Conservation (phyloP, 2,888 invertebrate genomes). For the Drosophila affinis region DNA sequence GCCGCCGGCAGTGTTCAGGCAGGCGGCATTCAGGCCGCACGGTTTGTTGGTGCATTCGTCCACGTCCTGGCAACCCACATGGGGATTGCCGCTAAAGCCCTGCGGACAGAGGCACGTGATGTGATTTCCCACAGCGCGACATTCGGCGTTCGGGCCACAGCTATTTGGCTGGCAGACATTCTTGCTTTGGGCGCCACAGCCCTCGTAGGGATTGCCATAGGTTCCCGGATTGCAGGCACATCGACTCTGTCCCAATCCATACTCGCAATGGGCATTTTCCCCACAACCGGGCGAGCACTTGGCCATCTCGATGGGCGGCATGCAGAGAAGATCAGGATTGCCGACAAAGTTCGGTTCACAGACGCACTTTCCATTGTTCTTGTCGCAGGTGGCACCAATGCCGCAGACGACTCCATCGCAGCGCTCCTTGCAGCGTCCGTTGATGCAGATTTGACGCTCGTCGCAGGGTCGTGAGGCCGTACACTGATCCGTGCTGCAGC, state of each 20-base stretch:
- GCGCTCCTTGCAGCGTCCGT: conserved; percentile 94
- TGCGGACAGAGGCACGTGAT: conserved; percentile 92
- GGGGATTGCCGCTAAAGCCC: conserved; percentile 94
- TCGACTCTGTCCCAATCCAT: conserved; percentile 88
- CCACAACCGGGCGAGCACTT: conserved; percentile 92
- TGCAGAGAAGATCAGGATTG: conserved; percentile 94
- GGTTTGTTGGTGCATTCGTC: conserved; percentile 92
- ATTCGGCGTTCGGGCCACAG: conserved; percentile 92
- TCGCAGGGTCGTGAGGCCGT: conserved; percentile 90
- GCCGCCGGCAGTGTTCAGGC: conserved; percentile 94
- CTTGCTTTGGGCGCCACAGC: conserved; percentile 89
- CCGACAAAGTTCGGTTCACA: conserved; percentile 95
- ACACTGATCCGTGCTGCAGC: conserved; percentile 92
- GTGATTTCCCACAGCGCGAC: conserved; percentile 89
- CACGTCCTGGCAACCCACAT: conserved; percentile 92
- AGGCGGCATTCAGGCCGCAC: conserved; percentile 93
- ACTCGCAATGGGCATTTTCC: conserved; percentile 93
- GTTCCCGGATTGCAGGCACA: conserved; percentile 94
- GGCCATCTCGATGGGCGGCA: conserved; percentile 93
- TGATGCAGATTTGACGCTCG: conserved; percentile 91
- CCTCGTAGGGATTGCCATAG: conserved; percentile 93
- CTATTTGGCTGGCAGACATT: conserved; percentile 89
- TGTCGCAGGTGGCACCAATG: conserved; percentile 93
- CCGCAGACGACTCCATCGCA: conserved; percentile 95
- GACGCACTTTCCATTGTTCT: conserved; percentile 91